Evolutionary conservation across 2,113 vertebrate genomes (phyloP), one percentile per base, ranked within the genome.

Genomic region (Hipposideros armiger): DNA sequence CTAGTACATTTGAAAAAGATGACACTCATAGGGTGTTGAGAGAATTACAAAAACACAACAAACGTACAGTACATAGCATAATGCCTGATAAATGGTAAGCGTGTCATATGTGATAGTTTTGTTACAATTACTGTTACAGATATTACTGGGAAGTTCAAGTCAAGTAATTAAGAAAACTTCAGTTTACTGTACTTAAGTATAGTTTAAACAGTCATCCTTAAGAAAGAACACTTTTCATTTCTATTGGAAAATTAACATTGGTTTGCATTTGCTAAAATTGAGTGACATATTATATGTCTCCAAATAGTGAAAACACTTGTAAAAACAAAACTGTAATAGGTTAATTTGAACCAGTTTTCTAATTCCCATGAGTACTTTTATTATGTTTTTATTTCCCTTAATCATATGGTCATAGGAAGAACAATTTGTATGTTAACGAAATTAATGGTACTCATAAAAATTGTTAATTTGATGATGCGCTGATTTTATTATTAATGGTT

Each of bases 401-500:
- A 82, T 97, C 16, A 56, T 81, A 85, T 64, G 82, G 40, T 69
- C 67, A 93, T 40, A 76, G 58, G 78, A 94, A 94, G 72, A 93
- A 72, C 15, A 88, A 92, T 85, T 86, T 87, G 56, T 80, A 36
- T 82, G 66, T 93, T 96, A 96, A 83, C 52, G n/a, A 92, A 96
- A 94, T 94, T 92, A 96, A 94, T 90, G 73, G 6, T 47, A 72
- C 52, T 87, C 81, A 94, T 96, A 96, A 97, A 95, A 90, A 94
- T 85, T 81, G 47, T 84, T 96, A 96, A 96, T 86, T 96, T 96
- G 66, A 94, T 95, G 93, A 95, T 96, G 47, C 5, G 6, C 64
- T 96, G 87, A 96, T 92, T 96, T 97, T 88, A 96, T 94, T 96
- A 95, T 90, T 96, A 81, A 88, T 95, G 54, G 73, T 52, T 96